These are phyloP conservation scores for Drosophila busckii DNA, from an alignment of 1,140 invertebrate genomes.

Conservation along the genomic window DNA sequence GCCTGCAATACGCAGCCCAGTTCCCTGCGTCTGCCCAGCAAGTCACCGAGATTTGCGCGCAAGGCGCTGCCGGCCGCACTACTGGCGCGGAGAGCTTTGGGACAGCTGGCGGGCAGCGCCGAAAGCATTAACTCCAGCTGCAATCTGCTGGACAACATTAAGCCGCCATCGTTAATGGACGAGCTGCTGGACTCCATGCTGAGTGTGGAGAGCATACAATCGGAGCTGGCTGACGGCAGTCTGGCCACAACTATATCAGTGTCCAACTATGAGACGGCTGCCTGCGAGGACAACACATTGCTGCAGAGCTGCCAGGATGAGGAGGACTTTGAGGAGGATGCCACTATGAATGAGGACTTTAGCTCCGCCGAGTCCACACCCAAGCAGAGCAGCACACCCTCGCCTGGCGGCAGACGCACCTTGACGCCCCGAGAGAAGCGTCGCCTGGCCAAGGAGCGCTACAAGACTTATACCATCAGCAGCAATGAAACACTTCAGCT, in stretches of 20 bases:
- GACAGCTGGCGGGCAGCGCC: constrained; percentile 69
- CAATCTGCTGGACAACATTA: constrained; percentile 86
- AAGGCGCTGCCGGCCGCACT: constrained; percentile 84
- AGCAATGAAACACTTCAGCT: constrained; percentile 71
- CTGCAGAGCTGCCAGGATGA: constrained; percentile 76
- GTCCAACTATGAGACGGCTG: constrained; percentile 74
- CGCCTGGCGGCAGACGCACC: constrained; percentile 77
- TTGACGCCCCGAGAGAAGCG: constrained; percentile 88
- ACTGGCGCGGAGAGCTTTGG: constrained; percentile 85
- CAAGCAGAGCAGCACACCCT: constrained; percentile 80
- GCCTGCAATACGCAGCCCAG: constrained; percentile 63
- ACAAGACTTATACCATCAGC: constrained; percentile 88
- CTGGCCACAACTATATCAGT: constrained; percentile 71
- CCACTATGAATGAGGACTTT: constrained; percentile 75
- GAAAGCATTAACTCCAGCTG: constrained; percentile 81
- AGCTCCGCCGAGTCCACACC: constrained; percentile 87
- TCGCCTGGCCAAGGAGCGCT: constrained; percentile 86
- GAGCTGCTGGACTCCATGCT: constrained; percentile 89
- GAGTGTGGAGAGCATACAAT: constrained; percentile 90
- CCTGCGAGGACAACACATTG: constrained; percentile 81
- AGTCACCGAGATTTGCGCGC: constrained; percentile 79
- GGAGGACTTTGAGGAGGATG: constrained; percentile 78
- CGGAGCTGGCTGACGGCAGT: constrained; percentile 84
- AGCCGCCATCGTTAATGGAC: constrained; percentile 90
- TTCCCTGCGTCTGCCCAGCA: constrained; percentile 60